phyloP scores from a whole-genome alignment of 2,888 invertebrate genomes.

The Cephus sareptanus region DNA sequence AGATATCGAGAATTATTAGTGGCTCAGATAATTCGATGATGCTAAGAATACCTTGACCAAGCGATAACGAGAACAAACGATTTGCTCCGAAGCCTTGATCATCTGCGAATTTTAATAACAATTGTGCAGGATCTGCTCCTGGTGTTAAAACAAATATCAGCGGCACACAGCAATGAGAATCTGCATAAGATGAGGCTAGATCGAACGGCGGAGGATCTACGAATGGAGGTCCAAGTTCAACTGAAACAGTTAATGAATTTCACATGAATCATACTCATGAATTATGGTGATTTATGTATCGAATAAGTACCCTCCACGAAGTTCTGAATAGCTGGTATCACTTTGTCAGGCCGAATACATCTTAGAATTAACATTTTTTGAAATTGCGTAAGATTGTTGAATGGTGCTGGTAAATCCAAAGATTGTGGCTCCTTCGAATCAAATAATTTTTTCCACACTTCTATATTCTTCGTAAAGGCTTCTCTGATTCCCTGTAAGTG shows the following conservation, averaged over 20 bases:
- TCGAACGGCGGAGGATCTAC: conserved; percentile 93
- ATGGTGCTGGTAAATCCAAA: conserved; percentile 76
- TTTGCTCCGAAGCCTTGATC: conserved; percentile 87
- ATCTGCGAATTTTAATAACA: conserved; percentile 90
- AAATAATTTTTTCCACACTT: conserved; percentile 80
- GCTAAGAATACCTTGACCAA: conserved; percentile 77
- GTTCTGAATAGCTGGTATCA: conserved; percentile 80
- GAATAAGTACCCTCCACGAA: conserved; percentile 73
- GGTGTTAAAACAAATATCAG: conserved; percentile 92
- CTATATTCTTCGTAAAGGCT: conserved; percentile 71
- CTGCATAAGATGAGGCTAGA: conserved; percentile 82
- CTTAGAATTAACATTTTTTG: conserved; percentile 83
- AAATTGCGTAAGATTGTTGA: conserved; percentile 75
- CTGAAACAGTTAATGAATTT: conserved; percentile 58
- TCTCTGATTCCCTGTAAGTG: conserved; percentile 71
- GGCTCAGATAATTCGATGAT: background rate
- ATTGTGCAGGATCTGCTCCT: conserved; percentile 92
- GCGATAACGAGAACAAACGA: conserved; percentile 82
- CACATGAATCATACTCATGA: background rate
- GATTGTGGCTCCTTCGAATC: conserved; percentile 81
- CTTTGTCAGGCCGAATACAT: conserved; percentile 88
- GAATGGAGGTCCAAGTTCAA: conserved; percentile 80
- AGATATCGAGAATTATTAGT: background rate
- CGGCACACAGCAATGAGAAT: conserved; percentile 90
- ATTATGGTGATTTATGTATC: conserved; percentile 7